Evolutionary conservation across 1,140 invertebrate species (phyloP).

Genomic region (Psilanteris sp.): DNA sequence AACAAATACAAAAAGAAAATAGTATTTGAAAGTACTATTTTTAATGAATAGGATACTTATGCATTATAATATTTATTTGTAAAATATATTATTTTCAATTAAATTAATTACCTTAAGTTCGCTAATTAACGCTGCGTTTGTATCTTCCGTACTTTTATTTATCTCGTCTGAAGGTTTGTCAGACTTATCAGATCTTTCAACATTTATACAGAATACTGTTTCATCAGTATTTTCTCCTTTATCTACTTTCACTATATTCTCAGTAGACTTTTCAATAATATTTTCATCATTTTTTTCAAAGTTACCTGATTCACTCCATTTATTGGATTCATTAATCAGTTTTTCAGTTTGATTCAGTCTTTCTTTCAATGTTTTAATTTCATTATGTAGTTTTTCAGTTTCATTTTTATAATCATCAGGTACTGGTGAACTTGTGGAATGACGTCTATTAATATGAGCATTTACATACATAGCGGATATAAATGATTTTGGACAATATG

Average conservation of each 20-base stretch:
- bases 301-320: slow-evolving; percentile 75
- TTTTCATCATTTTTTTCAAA: slow-evolving; percentile 5
- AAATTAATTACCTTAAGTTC: slow-evolving; percentile 68
- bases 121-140: slow-evolving; percentile 69
- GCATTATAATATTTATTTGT: too few species aligned
- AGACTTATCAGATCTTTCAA: slow-evolving; percentile 8
- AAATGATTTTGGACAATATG: slow-evolving; percentile 76
- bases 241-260: slow-evolving; percentile 63
- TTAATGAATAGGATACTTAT: too few species aligned
- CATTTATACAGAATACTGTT: slow-evolving; percentile 5
- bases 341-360: slow-evolving; percentile 81
- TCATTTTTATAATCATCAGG: slow-evolving; percentile 77
- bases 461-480: slow-evolving; percentile 71
- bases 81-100: background rate
- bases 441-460: slow-evolving; percentile 72
- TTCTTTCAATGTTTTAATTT: slow-evolving; percentile 82
- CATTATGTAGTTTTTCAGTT: slow-evolving; percentile 81
- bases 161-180: slow-evolving; percentile 65
- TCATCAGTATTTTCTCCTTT: slow-evolving; percentile 67
- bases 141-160: slow-evolving; percentile 76
- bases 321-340: slow-evolving; percentile 76
- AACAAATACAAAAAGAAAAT: too few species aligned
- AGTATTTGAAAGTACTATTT: too few species aligned
- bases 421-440: slow-evolving; percentile 66
- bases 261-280: too few species aligned